Evolutionary conservation across 2,888 invertebrate species (phyloP), one percentile per base, ranked within the genome.

Genomic region (Anoplius nigerrimus): DNA sequence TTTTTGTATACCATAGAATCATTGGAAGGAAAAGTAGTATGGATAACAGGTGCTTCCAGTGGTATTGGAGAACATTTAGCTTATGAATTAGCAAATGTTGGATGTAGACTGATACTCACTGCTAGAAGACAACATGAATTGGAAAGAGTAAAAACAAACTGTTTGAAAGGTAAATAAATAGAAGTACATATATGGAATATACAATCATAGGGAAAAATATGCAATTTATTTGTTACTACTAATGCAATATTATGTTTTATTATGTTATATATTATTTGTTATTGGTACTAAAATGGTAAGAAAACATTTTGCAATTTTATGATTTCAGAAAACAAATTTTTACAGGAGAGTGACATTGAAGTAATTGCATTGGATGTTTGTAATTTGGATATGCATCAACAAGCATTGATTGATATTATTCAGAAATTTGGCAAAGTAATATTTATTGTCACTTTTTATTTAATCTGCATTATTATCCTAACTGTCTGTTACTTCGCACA

Each of bases 11-110:
- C 48, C 24, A 55, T 69, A 92, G 92, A 89, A 46, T 84, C 88
- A 2, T 87, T 94, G 60, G 88, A 89, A 52, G 93, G 93, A 0
- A 93, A 95, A 87, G 95, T 95, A 2, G 92, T 95, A 0, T 96
- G 96, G 93, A 93, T 96, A 76, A 95, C 95, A 0, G 96, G 96
- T 51, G 95, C 95, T 0, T 95, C 95, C 0, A 94, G 94, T 89
- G 96, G 96, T 15, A 95, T 96, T 71, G 96, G 96, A 2, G 94
- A 94, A 88, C 88, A 91, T 72, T 89, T 95, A 55, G 95, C 95
- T 0, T 90, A 94, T 72, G 91, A 91, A 20, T 88, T 95, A 58
- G 93, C 95, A 0, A 91, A 90, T 80, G 89, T 90, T 81, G 93
- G 93, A 5, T 93, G 92, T 1, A 93, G 92, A 84, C 84, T 95